Base-by-base conservation (phyloP, 2,797 vertebrate genomes). In the Arnoldichthys spilopterus region DNA sequence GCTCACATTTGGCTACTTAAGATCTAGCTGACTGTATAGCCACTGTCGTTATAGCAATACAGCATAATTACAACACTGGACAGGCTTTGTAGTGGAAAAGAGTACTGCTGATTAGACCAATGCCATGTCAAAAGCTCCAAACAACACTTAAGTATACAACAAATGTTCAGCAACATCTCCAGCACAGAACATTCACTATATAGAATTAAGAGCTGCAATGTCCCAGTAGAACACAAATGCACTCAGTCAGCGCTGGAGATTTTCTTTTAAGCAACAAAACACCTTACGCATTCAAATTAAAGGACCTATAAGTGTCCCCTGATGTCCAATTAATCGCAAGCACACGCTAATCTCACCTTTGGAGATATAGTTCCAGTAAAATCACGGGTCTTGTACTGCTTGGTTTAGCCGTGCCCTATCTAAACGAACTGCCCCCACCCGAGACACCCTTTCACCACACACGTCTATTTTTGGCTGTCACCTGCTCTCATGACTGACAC, bases 401-500 rank as follows among this genome's bases (percentile, higher is more conserved):
- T 76, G 74, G 79, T 79, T 83, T 56, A 73, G 78, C 79, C 47
- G 72, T 58, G 43, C 30, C 61, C 64, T 67, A 43, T 68, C 68
- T 69, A 63, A 71, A 66, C 78, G 73, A 34, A 72, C 30, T 70
- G 34, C 56, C 37, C 69, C 64, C 40, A 24, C 72, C 37, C 54
- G 61, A 78, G 61, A 76, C 45, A 61, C 76, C 73, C 70, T 61
- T 77, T 59, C 49, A 67, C 72, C 76, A 53, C 77, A 61, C 58
- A 2, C 91, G 26, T 88, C 91, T 95, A 96, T 95, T 95, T 95
- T 94, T 95, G 95, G 94, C 85, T 49, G 84, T 94, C 95, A 97
- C 94, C 96, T 97, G 93, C 92, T 92, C 78, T 91, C 90, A 90
- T 88, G 86, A 90, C 89, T 72, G 15, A 61, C 30, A 26, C 67